phyloP scores from a whole-genome alignment of 2,113 vertebrate species.

The Alligator sinensis region DNA sequence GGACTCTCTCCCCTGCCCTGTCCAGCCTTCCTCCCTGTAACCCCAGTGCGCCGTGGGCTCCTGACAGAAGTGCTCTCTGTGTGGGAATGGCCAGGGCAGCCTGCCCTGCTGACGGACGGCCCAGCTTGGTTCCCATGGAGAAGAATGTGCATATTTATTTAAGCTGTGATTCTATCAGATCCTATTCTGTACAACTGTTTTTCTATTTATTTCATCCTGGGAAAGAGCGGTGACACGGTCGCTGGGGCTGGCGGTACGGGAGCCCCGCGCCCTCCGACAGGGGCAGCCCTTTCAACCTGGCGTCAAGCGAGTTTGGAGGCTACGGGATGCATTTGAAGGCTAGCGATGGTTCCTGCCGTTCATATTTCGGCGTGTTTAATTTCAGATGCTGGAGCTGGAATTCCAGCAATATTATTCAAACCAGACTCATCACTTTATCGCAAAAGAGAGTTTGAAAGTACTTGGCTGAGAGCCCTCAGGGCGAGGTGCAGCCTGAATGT shows the following conservation, averaged over 20 bases:
- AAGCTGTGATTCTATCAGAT: not conserved
- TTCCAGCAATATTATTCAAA: not conserved
- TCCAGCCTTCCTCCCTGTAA: not conserved
- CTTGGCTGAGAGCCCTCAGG: not conserved
- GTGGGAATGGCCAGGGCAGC: not conserved
- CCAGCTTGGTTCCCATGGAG: not conserved
- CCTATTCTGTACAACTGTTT: not conserved
- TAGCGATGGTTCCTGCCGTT: not conserved
- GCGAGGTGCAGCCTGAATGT: not conserved
- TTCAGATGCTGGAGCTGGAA: not conserved
- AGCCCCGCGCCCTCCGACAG: not conserved
- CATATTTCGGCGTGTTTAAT: not conserved
- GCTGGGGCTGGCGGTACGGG: not conserved
- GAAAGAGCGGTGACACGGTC: not conserved
- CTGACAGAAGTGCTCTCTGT: not conserved
- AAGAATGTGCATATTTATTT: not conserved
- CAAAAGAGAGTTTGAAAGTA: not conserved
- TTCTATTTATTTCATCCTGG: not conserved
- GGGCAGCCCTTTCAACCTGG: not conserved
- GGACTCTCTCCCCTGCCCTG: not conserved
- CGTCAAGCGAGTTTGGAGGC: not conserved
- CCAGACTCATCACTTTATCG: not conserved
- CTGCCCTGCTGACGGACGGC: not conserved
- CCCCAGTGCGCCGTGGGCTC: not conserved
- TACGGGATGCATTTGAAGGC: not conserved